Evolutionary conservation across 2,888 invertebrate species (phyloP).

Genomic region (Neoaliturus tenellus): DNA sequence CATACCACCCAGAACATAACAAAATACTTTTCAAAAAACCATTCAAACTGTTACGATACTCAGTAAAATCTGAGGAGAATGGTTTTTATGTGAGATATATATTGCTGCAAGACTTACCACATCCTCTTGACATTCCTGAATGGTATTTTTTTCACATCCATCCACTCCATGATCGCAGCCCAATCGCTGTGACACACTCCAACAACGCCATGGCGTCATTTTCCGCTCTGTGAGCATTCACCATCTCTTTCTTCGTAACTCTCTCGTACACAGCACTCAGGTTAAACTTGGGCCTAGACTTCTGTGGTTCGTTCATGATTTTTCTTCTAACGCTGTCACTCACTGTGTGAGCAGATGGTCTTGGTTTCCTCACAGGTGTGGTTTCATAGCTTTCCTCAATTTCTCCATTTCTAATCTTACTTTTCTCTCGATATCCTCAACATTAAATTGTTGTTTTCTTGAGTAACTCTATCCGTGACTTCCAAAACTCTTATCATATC

Average conservation of each 20-base stretch:
- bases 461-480: neutral
- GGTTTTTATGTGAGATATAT: too few species aligned
- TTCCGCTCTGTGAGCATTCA: slow-evolving; percentile 80
- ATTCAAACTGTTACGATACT: too few species aligned
- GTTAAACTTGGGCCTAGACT: slow-evolving; percentile 71
- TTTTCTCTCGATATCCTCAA: neutral
- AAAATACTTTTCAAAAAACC: too few species aligned
- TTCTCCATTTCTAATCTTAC: slow-evolving; percentile 1
- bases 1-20: too few species aligned
- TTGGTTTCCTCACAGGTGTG: slow-evolving; percentile 1
- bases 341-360: neutral
- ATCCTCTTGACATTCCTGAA: slow-evolving; percentile 66
- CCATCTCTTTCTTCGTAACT: slow-evolving; percentile 73
- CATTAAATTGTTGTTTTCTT: neutral
- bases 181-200: slow-evolving; percentile 77
- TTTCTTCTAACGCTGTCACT: neutral
- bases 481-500: neutral
- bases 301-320: neutral
- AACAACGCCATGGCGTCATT: slow-evolving; percentile 80
- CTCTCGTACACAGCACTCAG: slow-evolving; percentile 76
- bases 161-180: slow-evolving; percentile 77
- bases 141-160: slow-evolving; percentile 71
- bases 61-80: too few species aligned
- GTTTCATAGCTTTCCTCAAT: slow-evolving; percentile 24
- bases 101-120: slow-evolving; percentile 19